Evolutionary conservation across 2,888 invertebrate genomes (phyloP).

Genomic region (Chorisops tibialis): DNA sequence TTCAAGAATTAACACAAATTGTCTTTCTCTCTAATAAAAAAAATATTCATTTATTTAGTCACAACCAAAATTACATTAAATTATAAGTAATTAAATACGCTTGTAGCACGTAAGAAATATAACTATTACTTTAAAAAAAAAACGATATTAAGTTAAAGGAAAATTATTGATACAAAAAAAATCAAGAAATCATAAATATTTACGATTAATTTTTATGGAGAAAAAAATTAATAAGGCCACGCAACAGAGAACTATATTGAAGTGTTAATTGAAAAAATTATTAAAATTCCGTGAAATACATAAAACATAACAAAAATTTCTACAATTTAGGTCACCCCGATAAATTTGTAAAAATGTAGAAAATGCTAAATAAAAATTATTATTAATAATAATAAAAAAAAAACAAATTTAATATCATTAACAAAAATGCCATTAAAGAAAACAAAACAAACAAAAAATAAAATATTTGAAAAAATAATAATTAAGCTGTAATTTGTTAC

Average conservation of each 20-base stretch:
- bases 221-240: background rate
- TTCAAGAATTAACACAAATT: background rate
- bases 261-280: background rate
- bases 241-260: background rate
- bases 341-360: constrained; percentile 25
- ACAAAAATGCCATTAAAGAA: constrained; percentile 27
- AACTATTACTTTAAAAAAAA: constrained; percentile 18
- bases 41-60: too few species aligned
- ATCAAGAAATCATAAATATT: background rate
- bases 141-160: background rate
- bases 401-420: constrained; percentile 34
- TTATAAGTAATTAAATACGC: constrained; percentile 49
- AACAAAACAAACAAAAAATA: too few species aligned
- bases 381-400: constrained; percentile 31
- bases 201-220: background rate
- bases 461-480: constrained; percentile 23
- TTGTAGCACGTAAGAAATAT: constrained; percentile 50
- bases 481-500: background rate
- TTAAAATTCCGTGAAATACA: background rate
- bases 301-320: background rate
- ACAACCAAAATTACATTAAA: too few species aligned
- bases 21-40: background rate
- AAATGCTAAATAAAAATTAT: constrained; percentile 26
- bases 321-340: background rate
- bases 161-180: background rate